A percentile compares a stretch with the other conserved stretches of the same genome.
Evolutionary conservation across 2,797 vertebrate genomes (phyloP).

Genomic region (Erethizon dorsatum): DNA sequence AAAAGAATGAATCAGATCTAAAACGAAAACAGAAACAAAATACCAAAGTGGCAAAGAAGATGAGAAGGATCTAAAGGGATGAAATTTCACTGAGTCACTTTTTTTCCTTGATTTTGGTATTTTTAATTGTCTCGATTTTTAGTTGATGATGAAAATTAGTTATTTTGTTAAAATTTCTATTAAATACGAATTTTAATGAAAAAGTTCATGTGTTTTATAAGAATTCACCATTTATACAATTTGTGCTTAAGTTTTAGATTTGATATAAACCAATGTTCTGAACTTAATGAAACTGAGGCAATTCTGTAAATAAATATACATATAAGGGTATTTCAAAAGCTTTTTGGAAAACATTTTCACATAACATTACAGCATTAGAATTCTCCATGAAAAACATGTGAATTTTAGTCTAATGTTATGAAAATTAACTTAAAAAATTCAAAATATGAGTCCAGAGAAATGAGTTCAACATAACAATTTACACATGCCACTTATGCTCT

Average conservation of each 20-base stretch:
- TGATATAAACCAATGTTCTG: conserved; percentile 40
- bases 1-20: neutral
- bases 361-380: conserved; percentile 70
- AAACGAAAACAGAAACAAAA: conserved; percentile 39
- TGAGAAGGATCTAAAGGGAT: neutral
- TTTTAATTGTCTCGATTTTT: conserved; percentile 57
- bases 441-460: conserved; percentile 68
- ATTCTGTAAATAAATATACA: conserved; percentile 55
- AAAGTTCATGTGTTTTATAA: conserved; percentile 47
- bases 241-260: conserved; percentile 67
- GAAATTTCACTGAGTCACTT: conserved; percentile 1
- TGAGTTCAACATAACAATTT: conserved; percentile 72
- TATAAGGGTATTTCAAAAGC: conserved; percentile 66
- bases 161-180: neutral
- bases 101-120: conserved; percentile 57
- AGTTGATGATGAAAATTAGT: conserved; percentile 31
- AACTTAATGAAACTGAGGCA: conserved; percentile 55
- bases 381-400: conserved; percentile 44
- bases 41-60: neutral
- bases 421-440: conserved; percentile 71
- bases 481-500: conserved; percentile 63
- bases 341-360: conserved; percentile 69
- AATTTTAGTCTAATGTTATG: conserved; percentile 67
- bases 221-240: conserved; percentile 44
- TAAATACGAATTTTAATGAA: conserved; percentile 64